These are phyloP conservation scores for Pharmacophagus antenor DNA, from an alignment of 2,888 invertebrate genomes.

Conservation along the genomic window DNA sequence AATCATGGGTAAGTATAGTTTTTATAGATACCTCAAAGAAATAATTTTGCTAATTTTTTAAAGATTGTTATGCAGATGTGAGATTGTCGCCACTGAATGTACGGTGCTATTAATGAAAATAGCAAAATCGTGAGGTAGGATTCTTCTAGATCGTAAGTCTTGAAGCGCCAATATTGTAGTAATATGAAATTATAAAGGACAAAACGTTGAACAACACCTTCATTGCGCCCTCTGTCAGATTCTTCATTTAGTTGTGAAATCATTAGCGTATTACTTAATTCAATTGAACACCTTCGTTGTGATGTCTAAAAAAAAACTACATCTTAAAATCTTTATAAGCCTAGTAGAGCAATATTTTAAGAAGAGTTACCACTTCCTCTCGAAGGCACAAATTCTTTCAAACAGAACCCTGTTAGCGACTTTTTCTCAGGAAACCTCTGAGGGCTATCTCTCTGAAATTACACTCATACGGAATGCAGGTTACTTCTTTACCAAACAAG, in stretches of 20 bases:
- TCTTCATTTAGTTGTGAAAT: neutral
- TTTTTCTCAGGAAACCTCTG: too few species aligned
- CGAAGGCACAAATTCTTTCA: neutral
- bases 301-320: neutral
- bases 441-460: neutral
- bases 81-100: neutral
- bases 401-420: neutral
- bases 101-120: neutral
- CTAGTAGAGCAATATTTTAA: neutral
- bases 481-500: neutral
- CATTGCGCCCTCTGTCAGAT: neutral
- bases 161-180: neutral
- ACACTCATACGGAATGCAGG: neutral
- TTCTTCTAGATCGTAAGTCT: neutral
- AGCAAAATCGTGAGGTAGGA: neutral
- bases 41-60: neutral
- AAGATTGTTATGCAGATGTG: neutral
- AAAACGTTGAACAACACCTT: neutral
- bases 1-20: conserved; percentile 16
- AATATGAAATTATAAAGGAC: too few species aligned
- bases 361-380: neutral
- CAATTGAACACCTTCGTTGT: neutral
- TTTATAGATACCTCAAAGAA: neutral
- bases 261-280: neutral
- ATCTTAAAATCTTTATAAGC: neutral